Conservation (phyloP, 2,797 vertebrate genomes). For the Sebastes glaucus region DNA sequence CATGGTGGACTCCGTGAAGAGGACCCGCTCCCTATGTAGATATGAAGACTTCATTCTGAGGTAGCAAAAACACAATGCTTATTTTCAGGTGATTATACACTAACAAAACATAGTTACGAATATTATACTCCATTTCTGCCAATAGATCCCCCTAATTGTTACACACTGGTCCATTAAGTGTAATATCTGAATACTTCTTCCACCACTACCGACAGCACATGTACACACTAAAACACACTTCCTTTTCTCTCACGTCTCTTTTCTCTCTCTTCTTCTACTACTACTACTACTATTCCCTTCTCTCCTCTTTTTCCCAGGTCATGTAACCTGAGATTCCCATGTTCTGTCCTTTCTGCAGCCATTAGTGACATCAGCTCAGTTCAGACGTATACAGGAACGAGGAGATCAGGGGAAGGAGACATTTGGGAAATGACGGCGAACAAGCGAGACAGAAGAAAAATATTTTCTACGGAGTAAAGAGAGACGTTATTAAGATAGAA, state of each 20-base stretch:
- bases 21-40: fast-evolving
- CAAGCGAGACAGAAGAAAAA: conserved; percentile 34
- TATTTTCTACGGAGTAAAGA: conserved; percentile 37
- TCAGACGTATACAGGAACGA: conserved; percentile 26
- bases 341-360: conserved; percentile 83
- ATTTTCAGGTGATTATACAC: no score
- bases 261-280: conserved; percentile 12
- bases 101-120: no score
- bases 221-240: background rate
- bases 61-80: no score
- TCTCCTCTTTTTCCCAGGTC: conserved; percentile 71
- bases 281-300: background rate
- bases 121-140: no score
- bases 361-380: conserved; percentile 90
- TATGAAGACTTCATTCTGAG: no score
- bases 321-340: conserved; percentile 86
- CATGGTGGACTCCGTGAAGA: no score
- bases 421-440: conserved; percentile 41
- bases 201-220: background rate
- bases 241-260: background rate
- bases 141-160: no score
- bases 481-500: conserved; percentile 57
- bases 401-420: conserved; percentile 30
- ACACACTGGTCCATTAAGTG: no score
- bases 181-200: no score